A percentile compares a stretch with the other conserved stretches of the same genome.
Conservation (phyloP, 2,113 vertebrate species). For the Vidua macroura region DNA sequence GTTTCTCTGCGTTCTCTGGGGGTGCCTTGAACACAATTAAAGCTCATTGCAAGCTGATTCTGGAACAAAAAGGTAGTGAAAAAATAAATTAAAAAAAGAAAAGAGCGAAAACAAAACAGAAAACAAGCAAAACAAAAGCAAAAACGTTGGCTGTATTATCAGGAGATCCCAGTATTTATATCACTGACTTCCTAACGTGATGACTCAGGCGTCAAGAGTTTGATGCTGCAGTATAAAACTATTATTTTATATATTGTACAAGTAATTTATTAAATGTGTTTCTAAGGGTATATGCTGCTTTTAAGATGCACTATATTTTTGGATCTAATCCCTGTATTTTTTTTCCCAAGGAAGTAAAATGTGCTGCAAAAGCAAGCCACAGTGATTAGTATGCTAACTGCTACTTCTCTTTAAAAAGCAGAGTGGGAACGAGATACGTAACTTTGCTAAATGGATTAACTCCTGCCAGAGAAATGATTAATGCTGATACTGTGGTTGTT, state of each 20-base stretch:
- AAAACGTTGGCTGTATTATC: constrained; percentile 44
- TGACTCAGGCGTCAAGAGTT: constrained; percentile 78
- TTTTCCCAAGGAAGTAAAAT: constrained; percentile 75
- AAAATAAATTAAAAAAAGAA: not conserved
- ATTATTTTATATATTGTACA: constrained; percentile 75
- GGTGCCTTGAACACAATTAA: constrained; percentile 81
- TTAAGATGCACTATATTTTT: constrained; percentile 79
- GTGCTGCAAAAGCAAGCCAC: constrained; percentile 61
- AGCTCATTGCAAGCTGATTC: constrained; percentile 78
- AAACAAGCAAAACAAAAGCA: constrained; percentile 46
- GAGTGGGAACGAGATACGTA: constrained; percentile 20
- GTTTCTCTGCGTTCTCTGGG: constrained; percentile 82
- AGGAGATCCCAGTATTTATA: constrained; percentile 66
- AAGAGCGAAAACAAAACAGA: not conserved
- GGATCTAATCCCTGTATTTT: constrained; percentile 76
- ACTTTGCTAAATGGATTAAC: constrained; percentile 38
- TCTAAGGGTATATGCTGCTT: constrained; percentile 82
- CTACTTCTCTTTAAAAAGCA: constrained; percentile 69
- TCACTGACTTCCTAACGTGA: constrained; percentile 57
- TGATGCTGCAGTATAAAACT: constrained; percentile 76
- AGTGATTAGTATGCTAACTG: constrained; percentile 66
- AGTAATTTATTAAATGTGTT: constrained; percentile 82
- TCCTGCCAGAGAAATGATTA: constrained; percentile 32
- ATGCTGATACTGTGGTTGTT: constrained; percentile 19
- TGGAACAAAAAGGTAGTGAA: constrained; percentile 76